phyloP scores from a whole-genome alignment of 1,140 invertebrate species.

The Homarus americanus region DNA sequence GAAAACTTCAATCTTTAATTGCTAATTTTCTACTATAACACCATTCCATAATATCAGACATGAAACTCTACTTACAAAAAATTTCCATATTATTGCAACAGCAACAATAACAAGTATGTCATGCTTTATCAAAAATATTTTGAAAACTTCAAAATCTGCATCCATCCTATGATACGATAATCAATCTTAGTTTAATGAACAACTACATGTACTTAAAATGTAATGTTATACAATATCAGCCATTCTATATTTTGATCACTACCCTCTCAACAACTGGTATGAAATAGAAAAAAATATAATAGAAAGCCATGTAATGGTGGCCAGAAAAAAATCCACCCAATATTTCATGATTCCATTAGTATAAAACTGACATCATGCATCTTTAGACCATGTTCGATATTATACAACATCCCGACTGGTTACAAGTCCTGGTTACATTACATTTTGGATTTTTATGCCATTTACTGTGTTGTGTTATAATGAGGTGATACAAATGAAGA shows the following conservation, averaged over 20 bases:
- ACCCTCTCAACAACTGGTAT: constrained; percentile 29
- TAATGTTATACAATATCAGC: constrained; percentile 11
- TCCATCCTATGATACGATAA: background rate
- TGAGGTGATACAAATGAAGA: no score
- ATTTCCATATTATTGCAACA: background rate
- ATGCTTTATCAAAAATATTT: background rate
- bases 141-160: background rate
- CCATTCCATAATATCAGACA: constrained; percentile 1
- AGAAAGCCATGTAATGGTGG: constrained; percentile 36
- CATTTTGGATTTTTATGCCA: background rate
- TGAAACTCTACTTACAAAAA: background rate
- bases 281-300: constrained; percentile 32
- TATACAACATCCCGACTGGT: constrained; percentile 11
- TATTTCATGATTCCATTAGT: constrained; percentile 28
- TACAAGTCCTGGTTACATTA: background rate
- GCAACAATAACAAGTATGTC: background rate
- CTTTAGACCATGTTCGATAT: background rate
- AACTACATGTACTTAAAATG: constrained; percentile 17
- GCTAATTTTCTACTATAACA: background rate
- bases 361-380: background rate
- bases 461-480: background rate
- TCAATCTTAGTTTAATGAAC: background rate
- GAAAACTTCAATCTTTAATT: background rate
- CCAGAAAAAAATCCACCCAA: constrained; percentile 57
- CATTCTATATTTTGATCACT: constrained; percentile 69